Evolutionary conservation across 2,797 vertebrate genomes (phyloP).

Genomic region (Rhinophrynus dorsalis): DNA sequence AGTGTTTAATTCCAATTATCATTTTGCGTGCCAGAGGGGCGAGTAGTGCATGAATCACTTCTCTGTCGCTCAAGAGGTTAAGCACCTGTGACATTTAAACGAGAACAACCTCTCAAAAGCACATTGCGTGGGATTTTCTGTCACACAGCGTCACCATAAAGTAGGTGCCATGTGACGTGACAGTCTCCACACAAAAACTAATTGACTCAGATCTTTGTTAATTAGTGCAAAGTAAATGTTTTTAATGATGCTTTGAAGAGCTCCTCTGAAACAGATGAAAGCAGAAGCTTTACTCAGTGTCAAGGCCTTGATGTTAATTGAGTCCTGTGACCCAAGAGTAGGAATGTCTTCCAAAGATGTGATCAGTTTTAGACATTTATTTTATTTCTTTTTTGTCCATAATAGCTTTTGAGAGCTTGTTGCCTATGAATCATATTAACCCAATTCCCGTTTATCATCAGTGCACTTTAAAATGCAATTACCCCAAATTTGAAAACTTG

Average conservation of each 20-base stretch:
- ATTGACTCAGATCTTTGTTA: slow-evolving; percentile 80
- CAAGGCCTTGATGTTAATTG: slow-evolving; percentile 77
- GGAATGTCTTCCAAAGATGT: slow-evolving; percentile 64
- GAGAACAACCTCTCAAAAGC: too few species aligned
- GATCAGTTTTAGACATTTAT: slow-evolving; percentile 48
- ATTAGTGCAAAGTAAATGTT: slow-evolving; percentile 81
- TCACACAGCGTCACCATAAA: slow-evolving; percentile 77
- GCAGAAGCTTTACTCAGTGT: slow-evolving; percentile 75
- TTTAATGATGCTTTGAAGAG: slow-evolving; percentile 83
- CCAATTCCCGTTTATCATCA: slow-evolving; percentile 9
- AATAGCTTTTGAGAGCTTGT: slow-evolving; percentile 37
- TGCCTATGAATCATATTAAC: slow-evolving; percentile 7
- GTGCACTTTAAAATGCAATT: neutral
- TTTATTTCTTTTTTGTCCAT: slow-evolving; percentile 10
- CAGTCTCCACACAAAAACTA: slow-evolving; percentile 76
- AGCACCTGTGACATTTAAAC: too few species aligned
- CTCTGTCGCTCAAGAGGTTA: too few species aligned
- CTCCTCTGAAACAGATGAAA: slow-evolving; percentile 85
- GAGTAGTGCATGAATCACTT: too few species aligned
- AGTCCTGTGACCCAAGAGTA: slow-evolving; percentile 76
- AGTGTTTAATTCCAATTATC: too few species aligned
- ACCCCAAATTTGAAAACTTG: neutral
- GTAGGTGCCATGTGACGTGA: slow-evolving; percentile 76
- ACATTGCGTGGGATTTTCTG: slow-evolving; percentile 66
- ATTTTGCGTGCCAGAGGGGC: too few species aligned